A percentile compares a stretch with the other conserved stretches of the same genome.
Conservation (phyloP, 2,113 vertebrate species). For the Larimichthys polyactis region DNA sequence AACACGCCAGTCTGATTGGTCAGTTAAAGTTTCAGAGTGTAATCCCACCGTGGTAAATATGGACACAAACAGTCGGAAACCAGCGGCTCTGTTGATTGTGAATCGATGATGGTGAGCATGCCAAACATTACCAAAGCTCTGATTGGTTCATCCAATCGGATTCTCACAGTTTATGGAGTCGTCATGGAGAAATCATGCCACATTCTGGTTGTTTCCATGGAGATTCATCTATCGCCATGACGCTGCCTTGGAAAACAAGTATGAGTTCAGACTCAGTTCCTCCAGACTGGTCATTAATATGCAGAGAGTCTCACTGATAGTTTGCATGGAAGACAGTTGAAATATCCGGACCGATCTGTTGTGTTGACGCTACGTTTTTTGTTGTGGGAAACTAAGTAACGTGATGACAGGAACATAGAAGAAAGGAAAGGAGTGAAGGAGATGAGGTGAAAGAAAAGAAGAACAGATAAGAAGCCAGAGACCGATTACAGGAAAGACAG, state of each 20-base stretch:
- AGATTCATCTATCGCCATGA: constrained; percentile 38
- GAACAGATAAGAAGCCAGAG: background rate
- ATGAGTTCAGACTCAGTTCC: constrained; percentile 54
- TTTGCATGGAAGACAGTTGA: background rate
- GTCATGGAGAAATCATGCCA: constrained; percentile 51
- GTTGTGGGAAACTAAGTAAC: background rate
- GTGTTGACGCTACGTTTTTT: background rate
- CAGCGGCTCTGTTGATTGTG: background rate
- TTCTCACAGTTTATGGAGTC: constrained; percentile 34
- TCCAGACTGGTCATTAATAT: constrained; percentile 62
- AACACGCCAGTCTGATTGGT: constrained; percentile 11
- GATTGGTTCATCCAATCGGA: background rate
- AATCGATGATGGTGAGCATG: background rate
- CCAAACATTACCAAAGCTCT: constrained; percentile 18
- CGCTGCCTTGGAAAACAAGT: constrained; percentile 49
- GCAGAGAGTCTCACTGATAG: constrained; percentile 5
- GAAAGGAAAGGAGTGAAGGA: background rate
- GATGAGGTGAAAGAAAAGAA: background rate
- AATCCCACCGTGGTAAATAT: no score
- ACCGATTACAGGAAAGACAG: background rate
- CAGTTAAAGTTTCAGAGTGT: background rate
- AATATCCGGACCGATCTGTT: background rate
- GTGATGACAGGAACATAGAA: background rate
- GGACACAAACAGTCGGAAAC: background rate
- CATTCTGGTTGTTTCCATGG: constrained; percentile 54